A percentile compares a stretch with the other conserved stretches of the same genome.
phyloP scores from a whole-genome alignment of 2,797 vertebrate species.

The Malurus leucopterus region DNA sequence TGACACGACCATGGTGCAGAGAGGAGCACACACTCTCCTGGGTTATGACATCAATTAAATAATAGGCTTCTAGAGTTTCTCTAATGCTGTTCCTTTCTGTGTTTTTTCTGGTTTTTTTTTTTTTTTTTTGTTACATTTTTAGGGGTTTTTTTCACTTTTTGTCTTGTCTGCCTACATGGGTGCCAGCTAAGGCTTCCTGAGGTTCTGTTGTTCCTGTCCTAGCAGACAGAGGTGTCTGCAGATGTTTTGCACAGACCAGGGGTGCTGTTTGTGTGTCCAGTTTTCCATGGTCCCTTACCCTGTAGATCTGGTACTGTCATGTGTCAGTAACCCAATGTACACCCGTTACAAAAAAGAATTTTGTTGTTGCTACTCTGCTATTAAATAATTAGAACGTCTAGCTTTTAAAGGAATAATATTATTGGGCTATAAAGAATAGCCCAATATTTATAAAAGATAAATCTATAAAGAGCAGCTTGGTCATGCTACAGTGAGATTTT shows the following conservation, averaged over 20 bases:
- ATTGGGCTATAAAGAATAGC: not conserved
- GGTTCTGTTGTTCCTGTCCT: not conserved
- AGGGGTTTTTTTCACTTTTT: not conserved
- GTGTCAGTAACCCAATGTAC: not conserved
- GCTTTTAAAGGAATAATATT: not conserved
- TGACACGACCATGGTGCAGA: not conserved
- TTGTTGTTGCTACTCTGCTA: not conserved
- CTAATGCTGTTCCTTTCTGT: not conserved
- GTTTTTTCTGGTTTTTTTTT: too few species aligned
- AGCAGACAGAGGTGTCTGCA: not conserved
- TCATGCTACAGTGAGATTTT: not conserved
- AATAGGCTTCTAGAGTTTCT: not conserved
- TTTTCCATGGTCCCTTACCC: not conserved
- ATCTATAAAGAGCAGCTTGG: not conserved
- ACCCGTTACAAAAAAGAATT: not conserved
- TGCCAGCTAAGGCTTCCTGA: not conserved
- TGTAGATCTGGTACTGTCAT: not conserved
- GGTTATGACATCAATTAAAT: slow-evolving; percentile 1
- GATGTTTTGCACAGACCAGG: not conserved
- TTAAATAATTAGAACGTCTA: not conserved
- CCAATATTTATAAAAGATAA: too few species aligned
- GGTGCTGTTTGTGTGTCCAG: not conserved
- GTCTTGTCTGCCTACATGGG: not conserved
- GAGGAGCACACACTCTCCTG: not conserved
- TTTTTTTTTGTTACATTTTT: too few species aligned